Evolutionary conservation across 2,113 vertebrate genomes (phyloP), one percentile per base, ranked within the genome.

Genomic region (Tupaia tana): DNA sequence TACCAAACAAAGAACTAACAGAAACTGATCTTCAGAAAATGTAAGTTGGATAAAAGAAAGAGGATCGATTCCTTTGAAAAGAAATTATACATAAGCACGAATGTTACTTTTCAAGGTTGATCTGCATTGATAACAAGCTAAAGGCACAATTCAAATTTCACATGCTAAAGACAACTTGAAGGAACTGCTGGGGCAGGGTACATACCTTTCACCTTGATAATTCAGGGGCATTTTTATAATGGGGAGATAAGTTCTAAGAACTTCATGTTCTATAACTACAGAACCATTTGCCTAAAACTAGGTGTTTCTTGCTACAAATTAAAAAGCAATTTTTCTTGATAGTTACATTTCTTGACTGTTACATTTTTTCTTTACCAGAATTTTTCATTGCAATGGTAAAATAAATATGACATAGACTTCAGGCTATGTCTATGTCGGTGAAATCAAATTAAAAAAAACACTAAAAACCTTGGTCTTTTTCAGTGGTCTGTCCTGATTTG

Each of bases 81-180:
- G 94, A 95, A 97, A 96, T 91, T 95, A 98, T 96, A 96, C 93
- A 94, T 97, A 95, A 96, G 98, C 98, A 98, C 98, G 92, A 90
- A 98, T 97, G 98, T 98, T 98, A 98, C 98, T 98, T 98, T 98
- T 92, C 89, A 96, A 98, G 96, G 97, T 97, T 98, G 95, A 96
- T 93, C 93, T 96, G 96, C 97, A 97, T 98, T 93, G 97, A 98
- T 96, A 98, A 97, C 90, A 97, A 96, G 97, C 96, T 97, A 98
- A 98, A 98, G 98, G 98, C 98, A 98, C 98, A 98, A 98, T 93
- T 96, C 95, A 98, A 98, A 90, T 94, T 97, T 96, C 98, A 96
- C 96, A 97, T 96, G 96, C 95, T 98, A 97, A 97, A 97, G 97
- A 98, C 97, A 97, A 98, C 97, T 98, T 97, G 97, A 98, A 98